Evolutionary conservation across 2,888 invertebrate species (phyloP).

Genomic region (Meiosimyza decipiens): DNA sequence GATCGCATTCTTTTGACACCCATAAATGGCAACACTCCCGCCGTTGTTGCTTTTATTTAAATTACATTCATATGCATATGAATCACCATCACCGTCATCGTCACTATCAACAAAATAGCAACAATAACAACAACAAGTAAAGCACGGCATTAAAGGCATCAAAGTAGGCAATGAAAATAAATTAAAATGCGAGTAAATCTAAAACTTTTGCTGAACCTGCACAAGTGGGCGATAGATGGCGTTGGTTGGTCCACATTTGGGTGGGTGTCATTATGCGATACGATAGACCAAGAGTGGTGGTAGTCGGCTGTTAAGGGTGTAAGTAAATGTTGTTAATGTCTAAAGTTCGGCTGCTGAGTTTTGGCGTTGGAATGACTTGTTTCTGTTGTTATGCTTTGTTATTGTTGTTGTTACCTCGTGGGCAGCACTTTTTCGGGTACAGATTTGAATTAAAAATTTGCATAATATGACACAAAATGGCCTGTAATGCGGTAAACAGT

Average conservation of each 20-base stretch:
- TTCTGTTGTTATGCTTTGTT: slow-evolving; percentile 12
- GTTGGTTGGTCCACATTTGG: neutral
- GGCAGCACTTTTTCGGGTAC: slow-evolving; percentile 24
- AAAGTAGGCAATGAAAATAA: slow-evolving; percentile 64
- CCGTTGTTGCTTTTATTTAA: neutral
- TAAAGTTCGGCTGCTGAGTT: slow-evolving; percentile 2
- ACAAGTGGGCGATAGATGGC: neutral
- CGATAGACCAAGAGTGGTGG: too few species aligned
- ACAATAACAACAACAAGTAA: slow-evolving; percentile 45
- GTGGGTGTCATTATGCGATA: neutral
- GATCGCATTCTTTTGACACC: slow-evolving; percentile 14
- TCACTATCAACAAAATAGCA: slow-evolving; percentile 5
- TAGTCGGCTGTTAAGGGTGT: slow-evolving; percentile 6
- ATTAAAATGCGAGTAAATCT: slow-evolving; percentile 52
- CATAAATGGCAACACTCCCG: slow-evolving; percentile 9
- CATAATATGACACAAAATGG: slow-evolving; percentile 46
- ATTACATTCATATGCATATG: slow-evolving; percentile 30
- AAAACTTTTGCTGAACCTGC: slow-evolving; percentile 19
- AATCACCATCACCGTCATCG: slow-evolving; percentile 17
- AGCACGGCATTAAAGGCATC: slow-evolving; percentile 57
- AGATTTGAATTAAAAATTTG: slow-evolving; percentile 42
- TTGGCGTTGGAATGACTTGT: neutral
- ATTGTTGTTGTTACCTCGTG: slow-evolving; percentile 24
- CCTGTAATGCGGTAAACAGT: slow-evolving; percentile 64
- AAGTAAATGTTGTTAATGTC: neutral